Evolutionary conservation across 1,140 invertebrate genomes (phyloP).

Genomic region (Potamilus streckersoni): DNA sequence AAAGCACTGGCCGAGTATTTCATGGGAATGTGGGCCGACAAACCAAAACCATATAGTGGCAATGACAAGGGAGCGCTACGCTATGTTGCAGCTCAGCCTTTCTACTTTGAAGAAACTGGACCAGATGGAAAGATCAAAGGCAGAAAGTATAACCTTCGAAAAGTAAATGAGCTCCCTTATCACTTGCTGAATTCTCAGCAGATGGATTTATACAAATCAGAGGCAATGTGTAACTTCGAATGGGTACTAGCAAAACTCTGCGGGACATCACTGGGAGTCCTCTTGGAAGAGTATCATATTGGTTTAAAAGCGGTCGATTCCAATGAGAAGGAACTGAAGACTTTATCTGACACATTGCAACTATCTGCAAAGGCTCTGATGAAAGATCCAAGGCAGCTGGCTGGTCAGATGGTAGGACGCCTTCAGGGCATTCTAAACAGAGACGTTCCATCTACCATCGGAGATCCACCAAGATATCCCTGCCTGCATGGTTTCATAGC

Average conservation of each 20-base stretch:
- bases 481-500: constrained; percentile 48
- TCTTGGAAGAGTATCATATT: constrained; percentile 95
- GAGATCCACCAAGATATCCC: constrained; percentile 60
- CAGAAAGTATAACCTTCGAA: constrained; percentile 81
- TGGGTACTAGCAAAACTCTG: constrained; percentile 97
- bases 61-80: constrained; percentile 51
- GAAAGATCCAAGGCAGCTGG: constrained; percentile 93
- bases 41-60: constrained; percentile 51
- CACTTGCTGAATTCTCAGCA: constrained; percentile 83
- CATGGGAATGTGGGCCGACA: constrained; percentile 52
- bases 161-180: constrained; percentile 85
- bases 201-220: constrained; percentile 89
- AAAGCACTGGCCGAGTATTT: constrained; percentile 73
- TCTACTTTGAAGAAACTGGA: constrained; percentile 81
- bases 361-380: constrained; percentile 78
- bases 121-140: constrained; percentile 69
- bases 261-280: constrained; percentile 89
- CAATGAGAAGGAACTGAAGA: constrained; percentile 88
- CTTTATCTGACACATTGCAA: constrained; percentile 92
- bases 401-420: constrained; percentile 91
- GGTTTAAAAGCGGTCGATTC: constrained; percentile 79
- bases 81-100: constrained; percentile 47
- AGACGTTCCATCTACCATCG: constrained; percentile 53
- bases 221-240: constrained; percentile 97
- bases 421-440: constrained; percentile 69